These are phyloP conservation scores for Betta splendens DNA, from an alignment of 2,797 vertebrate species.

Conservation along the genomic window DNA sequence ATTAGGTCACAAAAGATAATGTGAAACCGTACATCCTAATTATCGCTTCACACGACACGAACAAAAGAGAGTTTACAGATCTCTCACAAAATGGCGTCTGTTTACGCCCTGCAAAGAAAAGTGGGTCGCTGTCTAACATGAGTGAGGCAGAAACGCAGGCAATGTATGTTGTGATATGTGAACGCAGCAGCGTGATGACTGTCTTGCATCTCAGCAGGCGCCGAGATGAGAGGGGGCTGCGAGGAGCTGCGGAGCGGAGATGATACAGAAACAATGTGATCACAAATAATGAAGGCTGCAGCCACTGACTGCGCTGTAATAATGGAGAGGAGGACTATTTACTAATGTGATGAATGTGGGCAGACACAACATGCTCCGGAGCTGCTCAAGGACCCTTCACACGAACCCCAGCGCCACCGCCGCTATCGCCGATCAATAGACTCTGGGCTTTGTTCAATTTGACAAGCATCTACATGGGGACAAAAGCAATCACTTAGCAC, in stretches of 20 bases:
- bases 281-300: conserved; percentile 8
- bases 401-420: conserved; percentile 45
- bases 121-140: no score
- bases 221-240: not conserved
- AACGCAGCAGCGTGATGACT: conserved; percentile 12
- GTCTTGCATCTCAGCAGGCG: conserved; percentile 16
- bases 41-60: no score
- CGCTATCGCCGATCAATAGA: conserved; percentile 85
- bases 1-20: no score
- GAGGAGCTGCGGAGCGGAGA: not conserved
- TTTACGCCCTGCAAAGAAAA: no score
- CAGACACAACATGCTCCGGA: not conserved
- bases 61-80: no score
- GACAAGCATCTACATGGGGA: conserved; percentile 82
- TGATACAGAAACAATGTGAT: conserved; percentile 5
- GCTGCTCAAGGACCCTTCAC: conserved; percentile 18
- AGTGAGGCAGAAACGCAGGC: conserved; percentile 5
- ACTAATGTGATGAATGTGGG: no score
- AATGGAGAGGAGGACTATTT: conserved; percentile 4
- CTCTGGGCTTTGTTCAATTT: conserved; percentile 77
- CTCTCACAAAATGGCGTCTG: no score
- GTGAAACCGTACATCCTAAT: no score
- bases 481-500: conserved; percentile 77
- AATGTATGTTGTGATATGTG: conserved; percentile 12
- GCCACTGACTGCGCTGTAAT: conserved; percentile 6